These are phyloP conservation scores for Bombycilla garrulus DNA, from an alignment of 2,113 vertebrate genomes.

Conservation along the genomic window DNA sequence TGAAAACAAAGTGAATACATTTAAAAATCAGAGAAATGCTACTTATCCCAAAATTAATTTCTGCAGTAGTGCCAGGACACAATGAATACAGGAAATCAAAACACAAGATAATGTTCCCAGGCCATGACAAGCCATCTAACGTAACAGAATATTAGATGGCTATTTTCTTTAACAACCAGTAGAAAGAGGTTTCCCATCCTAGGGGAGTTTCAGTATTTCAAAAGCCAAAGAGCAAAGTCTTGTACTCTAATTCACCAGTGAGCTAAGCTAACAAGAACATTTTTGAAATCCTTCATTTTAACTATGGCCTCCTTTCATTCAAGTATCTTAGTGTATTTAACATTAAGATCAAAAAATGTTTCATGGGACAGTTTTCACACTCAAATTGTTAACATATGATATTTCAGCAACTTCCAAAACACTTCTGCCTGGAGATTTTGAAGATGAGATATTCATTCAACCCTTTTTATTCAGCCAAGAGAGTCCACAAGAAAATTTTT, in stretches of 20 bases:
- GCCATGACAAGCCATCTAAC: neutral
- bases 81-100: neutral
- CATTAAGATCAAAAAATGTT: neutral
- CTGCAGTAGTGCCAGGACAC: neutral
- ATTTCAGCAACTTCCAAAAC: neutral
- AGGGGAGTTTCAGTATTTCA: neutral
- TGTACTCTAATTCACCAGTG: conserved; percentile 10
- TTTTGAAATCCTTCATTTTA: neutral
- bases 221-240: conserved; percentile 4
- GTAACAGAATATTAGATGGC: neutral
- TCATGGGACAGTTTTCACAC: neutral
- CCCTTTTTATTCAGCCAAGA: neutral
- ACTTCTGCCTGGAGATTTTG: neutral
- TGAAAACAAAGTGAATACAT: neutral
- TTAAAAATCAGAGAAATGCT: neutral
- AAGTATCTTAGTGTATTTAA: neutral
- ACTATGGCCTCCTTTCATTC: neutral
- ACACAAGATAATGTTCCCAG: neutral
- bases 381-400: neutral
- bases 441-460: neutral
- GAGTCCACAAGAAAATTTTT: neutral
- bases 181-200: neutral
- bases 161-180: neutral
- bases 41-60: neutral
- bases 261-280: neutral